Evolutionary conservation across 2,113 vertebrate species (phyloP).

Genomic region (Thryonomys swinderianus): DNA sequence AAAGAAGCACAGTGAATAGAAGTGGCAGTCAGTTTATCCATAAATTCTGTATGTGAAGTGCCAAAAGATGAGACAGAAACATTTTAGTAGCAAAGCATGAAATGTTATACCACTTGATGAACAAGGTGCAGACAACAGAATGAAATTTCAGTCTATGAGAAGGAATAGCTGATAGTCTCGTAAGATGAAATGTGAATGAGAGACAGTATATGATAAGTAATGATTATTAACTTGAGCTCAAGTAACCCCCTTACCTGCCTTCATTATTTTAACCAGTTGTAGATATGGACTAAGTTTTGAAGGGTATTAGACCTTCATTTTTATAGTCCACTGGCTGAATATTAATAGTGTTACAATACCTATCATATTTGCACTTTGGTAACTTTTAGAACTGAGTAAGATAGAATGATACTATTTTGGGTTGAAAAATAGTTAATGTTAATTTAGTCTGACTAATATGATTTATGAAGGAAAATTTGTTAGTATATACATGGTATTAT

Average conservation of each 20-base stretch:
- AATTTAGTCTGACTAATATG: neutral
- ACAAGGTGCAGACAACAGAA: neutral
- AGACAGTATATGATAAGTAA: neutral
- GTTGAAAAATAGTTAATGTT: conserved; percentile 7
- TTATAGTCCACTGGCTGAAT: conserved; percentile 46
- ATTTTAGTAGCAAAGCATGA: neutral
- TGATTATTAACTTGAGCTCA: conserved; percentile 12
- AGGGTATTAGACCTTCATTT: conserved; percentile 23
- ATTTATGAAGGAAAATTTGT: neutral
- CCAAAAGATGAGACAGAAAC: neutral
- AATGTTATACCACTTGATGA: neutral
- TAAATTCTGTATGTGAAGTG: neutral
- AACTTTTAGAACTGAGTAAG: conserved; percentile 5
- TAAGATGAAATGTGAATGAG: neutral
- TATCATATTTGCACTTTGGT: conserved; percentile 6
- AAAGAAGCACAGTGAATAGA: neutral
- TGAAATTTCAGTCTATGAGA: neutral
- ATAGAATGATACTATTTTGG: conserved; percentile 16
- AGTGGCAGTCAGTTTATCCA: neutral
- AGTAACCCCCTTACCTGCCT: neutral
- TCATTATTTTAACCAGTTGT: conserved; percentile 9
- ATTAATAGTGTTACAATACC: neutral
- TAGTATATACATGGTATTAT: neutral
- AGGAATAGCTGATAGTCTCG: neutral
- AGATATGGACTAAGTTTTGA: neutral